Evolutionary conservation across 2,888 invertebrate species (phyloP).

Genomic region (Luperina nickerlii): DNA sequence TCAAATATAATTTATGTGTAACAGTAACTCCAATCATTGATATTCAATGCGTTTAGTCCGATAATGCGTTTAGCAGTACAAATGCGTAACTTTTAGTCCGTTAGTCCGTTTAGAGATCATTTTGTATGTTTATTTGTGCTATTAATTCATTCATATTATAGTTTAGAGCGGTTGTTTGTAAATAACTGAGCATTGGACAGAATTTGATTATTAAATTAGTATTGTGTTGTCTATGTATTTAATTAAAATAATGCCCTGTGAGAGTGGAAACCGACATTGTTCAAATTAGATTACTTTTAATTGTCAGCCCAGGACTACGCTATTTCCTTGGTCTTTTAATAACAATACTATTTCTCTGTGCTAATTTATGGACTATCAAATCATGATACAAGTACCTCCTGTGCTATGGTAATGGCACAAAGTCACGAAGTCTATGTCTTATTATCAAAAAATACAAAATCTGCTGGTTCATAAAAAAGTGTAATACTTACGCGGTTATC

Average conservation of each 20-base stretch:
- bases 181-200: constrained; percentile 20
- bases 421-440: not conserved
- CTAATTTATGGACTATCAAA: not conserved
- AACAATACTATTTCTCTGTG: not conserved
- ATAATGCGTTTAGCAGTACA: constrained; percentile 54
- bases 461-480: too few species aligned
- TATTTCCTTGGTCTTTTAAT: not conserved
- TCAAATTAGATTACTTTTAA: not conserved
- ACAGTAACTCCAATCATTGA: constrained; percentile 36
- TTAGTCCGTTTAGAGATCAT: constrained; percentile 31
- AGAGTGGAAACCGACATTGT: constrained; percentile 9
- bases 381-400: not conserved
- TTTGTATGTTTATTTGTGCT: constrained; percentile 36
- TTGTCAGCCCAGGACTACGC: not conserved
- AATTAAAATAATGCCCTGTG: not conserved
- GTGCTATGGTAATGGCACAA: not conserved
- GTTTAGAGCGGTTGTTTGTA: constrained; percentile 28
- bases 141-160: constrained; percentile 32
- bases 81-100: constrained; percentile 47
- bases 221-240: not conserved
- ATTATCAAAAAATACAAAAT: too few species aligned
- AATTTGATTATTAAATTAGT: constrained; percentile 36
- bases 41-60: constrained; percentile 58
- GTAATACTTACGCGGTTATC: too few species aligned
- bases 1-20: constrained; percentile 61